These are phyloP conservation scores for Diadema setosum DNA, from an alignment of 35 echinoderm and acorn worm genomes.

Conservation along the genomic window DNA sequence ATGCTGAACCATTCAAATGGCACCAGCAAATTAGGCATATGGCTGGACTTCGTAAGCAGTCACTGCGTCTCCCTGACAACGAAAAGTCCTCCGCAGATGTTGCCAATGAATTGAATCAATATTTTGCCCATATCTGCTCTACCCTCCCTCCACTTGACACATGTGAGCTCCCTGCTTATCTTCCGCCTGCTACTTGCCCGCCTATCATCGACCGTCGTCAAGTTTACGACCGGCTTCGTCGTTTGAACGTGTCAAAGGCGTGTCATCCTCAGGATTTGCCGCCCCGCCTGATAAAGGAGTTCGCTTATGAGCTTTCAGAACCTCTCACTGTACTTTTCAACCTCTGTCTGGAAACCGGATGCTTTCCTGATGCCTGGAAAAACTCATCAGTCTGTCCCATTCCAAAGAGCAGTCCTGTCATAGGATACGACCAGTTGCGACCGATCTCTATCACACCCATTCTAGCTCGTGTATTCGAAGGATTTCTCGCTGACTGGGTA, in stretches of 20 bases:
- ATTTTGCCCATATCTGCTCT: neutral
- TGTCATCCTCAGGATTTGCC: conserved; percentile 7
- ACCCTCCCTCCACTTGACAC: neutral
- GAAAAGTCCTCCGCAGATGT: neutral
- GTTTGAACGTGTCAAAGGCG: conserved; percentile 16
- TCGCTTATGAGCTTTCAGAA: conserved; percentile 9
- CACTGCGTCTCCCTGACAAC: neutral
- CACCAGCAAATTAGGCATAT: neutral
- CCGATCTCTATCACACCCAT: conserved; percentile 34
- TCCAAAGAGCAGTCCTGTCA: conserved; percentile 11
- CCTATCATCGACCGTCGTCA: neutral
- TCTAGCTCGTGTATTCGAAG: conserved; percentile 9
- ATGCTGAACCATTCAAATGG: neutral
- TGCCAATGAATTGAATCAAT: neutral
- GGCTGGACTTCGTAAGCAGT: neutral
- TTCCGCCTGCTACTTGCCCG: neutral
- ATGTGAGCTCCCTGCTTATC: neutral
- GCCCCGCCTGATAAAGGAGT: neutral
- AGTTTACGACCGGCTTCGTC: neutral
- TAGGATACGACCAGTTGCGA: neutral
- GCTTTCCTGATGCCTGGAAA: conserved; percentile 5
- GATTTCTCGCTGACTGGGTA: conserved; percentile 23
- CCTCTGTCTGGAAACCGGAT: neutral
- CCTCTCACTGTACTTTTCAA: conserved; percentile 29
- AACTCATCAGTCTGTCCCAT: conserved; percentile 11